A percentile compares a stretch with the other conserved stretches of the same genome.
These are phyloP conservation scores for Sebastes variabilis DNA, from an alignment of 2,797 vertebrate species.

Conservation along the genomic window DNA sequence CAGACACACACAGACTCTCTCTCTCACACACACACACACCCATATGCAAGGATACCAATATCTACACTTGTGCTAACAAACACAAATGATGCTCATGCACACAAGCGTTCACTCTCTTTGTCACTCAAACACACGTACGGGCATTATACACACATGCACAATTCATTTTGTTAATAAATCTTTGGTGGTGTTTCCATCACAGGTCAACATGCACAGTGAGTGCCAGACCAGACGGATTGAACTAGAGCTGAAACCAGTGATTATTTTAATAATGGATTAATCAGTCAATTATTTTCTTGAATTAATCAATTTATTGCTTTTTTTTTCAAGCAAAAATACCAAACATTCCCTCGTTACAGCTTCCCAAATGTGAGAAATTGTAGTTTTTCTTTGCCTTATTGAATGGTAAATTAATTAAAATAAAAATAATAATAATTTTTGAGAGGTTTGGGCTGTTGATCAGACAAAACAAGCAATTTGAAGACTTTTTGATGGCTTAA, in stretches of 20 bases:
- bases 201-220: not conserved
- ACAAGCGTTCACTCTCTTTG: not conserved
- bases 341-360: too few species aligned
- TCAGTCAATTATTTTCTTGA: not conserved
- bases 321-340: not conserved
- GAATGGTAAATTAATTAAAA: not conserved
- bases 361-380: not conserved
- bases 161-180: not conserved
- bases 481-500: not conserved
- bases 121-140: not conserved
- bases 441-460: not conserved
- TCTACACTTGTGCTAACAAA: constrained; percentile 16
- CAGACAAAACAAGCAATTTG: not conserved
- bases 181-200: not conserved
- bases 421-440: not conserved
- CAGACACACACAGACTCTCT: constrained; percentile 18
- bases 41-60: constrained; percentile 21
- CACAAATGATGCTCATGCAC: constrained; percentile 17
- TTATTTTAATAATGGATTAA: not conserved
- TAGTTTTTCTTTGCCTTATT: not conserved
- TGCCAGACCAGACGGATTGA: not conserved
- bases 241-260: not conserved
- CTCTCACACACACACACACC: constrained; percentile 15
- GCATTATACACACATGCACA: not conserved
- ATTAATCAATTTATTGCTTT: not conserved